Base-by-base conservation (phyloP, 1,140 invertebrate genomes). In the Zaprionus lachaisei region DNA sequence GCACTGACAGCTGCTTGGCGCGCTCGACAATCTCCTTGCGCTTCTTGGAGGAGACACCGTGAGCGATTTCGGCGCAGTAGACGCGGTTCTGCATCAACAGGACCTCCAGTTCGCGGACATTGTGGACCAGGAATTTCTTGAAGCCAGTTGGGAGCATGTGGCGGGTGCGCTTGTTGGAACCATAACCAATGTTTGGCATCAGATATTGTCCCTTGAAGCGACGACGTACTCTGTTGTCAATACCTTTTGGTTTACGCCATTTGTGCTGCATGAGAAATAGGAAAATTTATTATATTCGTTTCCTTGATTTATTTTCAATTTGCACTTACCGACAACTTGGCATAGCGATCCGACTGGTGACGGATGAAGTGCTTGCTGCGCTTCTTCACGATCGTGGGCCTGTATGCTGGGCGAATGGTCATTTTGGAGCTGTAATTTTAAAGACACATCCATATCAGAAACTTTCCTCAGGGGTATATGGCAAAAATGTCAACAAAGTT, bases 101-200 rank as follows among this genome's bases (percentile, higher is more conserved):
- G 80, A 99, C 97, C 94, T 99, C 99, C 74, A 99, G 94, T 94
- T 99, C 99, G 3, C 93, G 92, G 37, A 95, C 94, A 72, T 95
- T 95, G 93, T 95, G 94, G 12, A 95, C 94, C 44, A 95, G 83
- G 66, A 95, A 98, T 94, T 99, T 99, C 65, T 96, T 96, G 95
- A 99, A 99, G 68, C 98, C 98, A 94, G 98, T 99, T 49, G 98
- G 99, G 47, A 99, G 95, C 96, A 99, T 97, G 93, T 99, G 98
- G 93, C 96, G 96, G 44, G 98, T 99, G 87, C 96, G 97, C 92
- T 97, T 97, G 92, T 97, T 97, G 78, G 98, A 98, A 91, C 99
- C 99, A 94, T 99, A 99, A 96, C 99, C 99, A 94, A 99, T 99
- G 92, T 97, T 99, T 51, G 99, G 99, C 99, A 99, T 99, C 94